phyloP scores from a whole-genome alignment of 2,888 invertebrate species.

The Leptopilina syphax region DNA sequence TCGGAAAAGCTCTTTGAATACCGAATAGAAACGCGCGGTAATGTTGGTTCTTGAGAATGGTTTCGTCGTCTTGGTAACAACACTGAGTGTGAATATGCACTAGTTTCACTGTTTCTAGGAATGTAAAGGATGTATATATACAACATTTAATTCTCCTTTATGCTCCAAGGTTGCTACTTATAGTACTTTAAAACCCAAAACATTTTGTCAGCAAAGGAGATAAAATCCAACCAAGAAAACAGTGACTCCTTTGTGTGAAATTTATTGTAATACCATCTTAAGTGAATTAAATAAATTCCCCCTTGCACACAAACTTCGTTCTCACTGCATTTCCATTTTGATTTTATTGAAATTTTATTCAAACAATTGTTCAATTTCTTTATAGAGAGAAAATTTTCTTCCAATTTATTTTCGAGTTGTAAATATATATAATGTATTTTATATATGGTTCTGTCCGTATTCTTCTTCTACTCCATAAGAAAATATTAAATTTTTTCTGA shows the following conservation, averaged over 20 bases:
- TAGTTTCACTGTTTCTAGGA: conserved; percentile 45
- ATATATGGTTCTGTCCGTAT: too few relatives aligned
- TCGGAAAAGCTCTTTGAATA: conserved; percentile 47
- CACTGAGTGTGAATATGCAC: conserved; percentile 43
- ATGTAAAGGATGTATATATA: conserved; percentile 8
- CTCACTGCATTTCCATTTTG: too few relatives aligned
- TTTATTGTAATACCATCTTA: conserved; percentile 1
- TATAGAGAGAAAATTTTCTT: too few relatives aligned
- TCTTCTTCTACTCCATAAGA: too few relatives aligned
- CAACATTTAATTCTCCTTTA: conserved; percentile 12
- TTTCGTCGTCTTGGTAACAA: conserved; percentile 54
- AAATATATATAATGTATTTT: too few relatives aligned
- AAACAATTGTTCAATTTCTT: too few relatives aligned
- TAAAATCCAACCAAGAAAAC: background rate
- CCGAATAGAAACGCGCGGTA: conserved; percentile 45
- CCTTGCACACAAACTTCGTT: too few relatives aligned
- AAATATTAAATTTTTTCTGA: too few relatives aligned
- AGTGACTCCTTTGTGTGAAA: background rate
- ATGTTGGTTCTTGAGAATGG: conserved; percentile 51
- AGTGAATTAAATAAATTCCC: conserved; percentile 17
- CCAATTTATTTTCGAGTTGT: too few relatives aligned
- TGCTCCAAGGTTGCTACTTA: background rate
- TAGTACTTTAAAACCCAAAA: conserved; percentile 3
- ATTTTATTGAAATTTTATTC: too few relatives aligned
- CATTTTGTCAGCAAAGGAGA: background rate